Conservation (phyloP, 2,797 vertebrate genomes). For the Alfaro cultratus region DNA sequence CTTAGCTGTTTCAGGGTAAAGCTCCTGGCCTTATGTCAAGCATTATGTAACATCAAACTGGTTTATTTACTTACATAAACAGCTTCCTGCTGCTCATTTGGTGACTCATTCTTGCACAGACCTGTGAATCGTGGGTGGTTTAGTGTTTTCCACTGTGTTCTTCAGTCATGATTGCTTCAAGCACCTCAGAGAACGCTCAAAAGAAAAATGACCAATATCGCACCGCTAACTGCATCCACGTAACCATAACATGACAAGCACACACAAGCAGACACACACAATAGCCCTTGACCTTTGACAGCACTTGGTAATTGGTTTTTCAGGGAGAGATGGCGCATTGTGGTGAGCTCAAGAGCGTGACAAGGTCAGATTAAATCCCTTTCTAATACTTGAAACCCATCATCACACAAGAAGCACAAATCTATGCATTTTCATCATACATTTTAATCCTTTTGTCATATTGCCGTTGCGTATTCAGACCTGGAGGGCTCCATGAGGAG, state of each 20-base stretch:
- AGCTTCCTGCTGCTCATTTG: conserved; percentile 49
- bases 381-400: conserved; percentile 12
- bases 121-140: conserved; percentile 56
- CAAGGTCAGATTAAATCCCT: conserved; percentile 22
- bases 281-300: conserved; percentile 33
- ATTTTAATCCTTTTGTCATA: conserved; percentile 12
- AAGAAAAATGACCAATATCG: conserved; percentile 3
- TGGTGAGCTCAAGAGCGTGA: conserved; percentile 27
- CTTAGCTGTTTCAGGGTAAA: conserved; percentile 42
- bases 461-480: conserved; percentile 19
- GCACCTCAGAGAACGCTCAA: conserved; percentile 20
- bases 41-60: conserved; percentile 54
- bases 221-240: not conserved
- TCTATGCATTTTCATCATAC: not conserved
- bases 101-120: conserved; percentile 66
- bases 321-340: not conserved
- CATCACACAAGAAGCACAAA: conserved; percentile 6
- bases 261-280: not conserved
- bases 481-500: conserved; percentile 25
- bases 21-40: conserved; percentile 24
- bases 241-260: conserved; percentile 9
- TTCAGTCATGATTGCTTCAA: conserved; percentile 48
- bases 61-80: conserved; percentile 68
- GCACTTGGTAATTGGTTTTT: conserved; percentile 42
- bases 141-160: conserved; percentile 37